Evolutionary conservation across 2,113 vertebrate species (phyloP).

Genomic region (Pyxicephalus adspersus): DNA sequence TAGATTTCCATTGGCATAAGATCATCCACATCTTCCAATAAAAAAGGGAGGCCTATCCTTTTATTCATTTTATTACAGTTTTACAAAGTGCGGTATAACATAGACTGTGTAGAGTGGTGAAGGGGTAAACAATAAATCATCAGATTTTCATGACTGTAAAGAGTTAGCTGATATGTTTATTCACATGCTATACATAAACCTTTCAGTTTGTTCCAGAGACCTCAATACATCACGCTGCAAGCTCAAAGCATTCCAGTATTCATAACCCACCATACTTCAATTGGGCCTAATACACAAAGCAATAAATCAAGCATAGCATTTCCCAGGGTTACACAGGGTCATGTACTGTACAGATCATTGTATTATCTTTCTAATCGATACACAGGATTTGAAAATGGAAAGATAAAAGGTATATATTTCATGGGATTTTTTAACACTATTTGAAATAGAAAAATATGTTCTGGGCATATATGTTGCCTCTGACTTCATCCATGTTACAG

Average conservation of each 20-base stretch:
- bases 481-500: no score
- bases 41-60: conserved; percentile 2
- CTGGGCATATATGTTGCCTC: no score
- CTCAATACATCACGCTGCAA: conserved; percentile 52
- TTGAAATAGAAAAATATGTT: no score
- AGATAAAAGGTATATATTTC: no score
- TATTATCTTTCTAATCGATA: conserved; percentile 21
- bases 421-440: no score
- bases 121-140: conserved; percentile 51
- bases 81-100: conserved; percentile 32
- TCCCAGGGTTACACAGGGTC: conserved; percentile 41
- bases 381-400: no score
- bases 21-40: not conserved
- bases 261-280: conserved; percentile 41
- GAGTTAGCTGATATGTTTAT: conserved; percentile 52
- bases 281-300: conserved; percentile 34
- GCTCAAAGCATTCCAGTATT: conserved; percentile 52
- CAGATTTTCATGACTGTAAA: conserved; percentile 48
- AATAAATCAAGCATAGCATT: conserved; percentile 36
- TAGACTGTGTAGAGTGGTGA: conserved; percentile 1
- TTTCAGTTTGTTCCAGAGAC: conserved; percentile 52
- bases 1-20: conserved; percentile 17
- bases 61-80: conserved; percentile 19
- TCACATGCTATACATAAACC: conserved; percentile 54
- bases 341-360: conserved; percentile 1